Conservation (phyloP, 2,113 vertebrate genomes). For the Rallus limicola region DNA sequence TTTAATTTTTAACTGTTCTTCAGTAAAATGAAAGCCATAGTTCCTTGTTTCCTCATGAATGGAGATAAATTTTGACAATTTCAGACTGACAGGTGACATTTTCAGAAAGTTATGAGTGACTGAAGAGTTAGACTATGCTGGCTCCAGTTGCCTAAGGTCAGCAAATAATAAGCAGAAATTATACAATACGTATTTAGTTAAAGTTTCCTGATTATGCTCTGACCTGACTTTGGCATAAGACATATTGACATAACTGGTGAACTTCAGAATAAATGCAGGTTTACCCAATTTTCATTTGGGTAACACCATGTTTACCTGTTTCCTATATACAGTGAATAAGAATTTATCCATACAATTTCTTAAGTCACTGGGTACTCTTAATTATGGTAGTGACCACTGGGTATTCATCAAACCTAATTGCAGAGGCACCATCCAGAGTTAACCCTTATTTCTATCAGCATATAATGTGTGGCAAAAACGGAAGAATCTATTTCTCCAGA, state of each 20-base stretch:
- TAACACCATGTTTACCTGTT: background rate
- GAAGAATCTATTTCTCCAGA: background rate
- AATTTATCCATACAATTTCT: background rate
- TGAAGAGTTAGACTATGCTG: background rate
- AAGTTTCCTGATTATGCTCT: background rate
- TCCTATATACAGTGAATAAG: background rate
- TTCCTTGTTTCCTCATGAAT: background rate
- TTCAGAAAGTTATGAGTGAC: background rate
- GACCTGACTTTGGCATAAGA: background rate
- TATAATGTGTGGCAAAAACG: background rate
- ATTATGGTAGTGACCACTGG: background rate
- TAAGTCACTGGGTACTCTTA: background rate
- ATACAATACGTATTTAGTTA: background rate
- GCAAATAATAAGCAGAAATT: constrained; percentile 31
- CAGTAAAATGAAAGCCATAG: background rate
- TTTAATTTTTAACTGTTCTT: background rate
- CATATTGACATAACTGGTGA: background rate
- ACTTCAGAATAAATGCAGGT: background rate
- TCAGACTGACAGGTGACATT: background rate
- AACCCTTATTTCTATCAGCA: background rate
- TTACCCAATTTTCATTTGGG: background rate
- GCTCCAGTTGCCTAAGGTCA: background rate
- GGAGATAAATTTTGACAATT: background rate
- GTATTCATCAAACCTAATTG: background rate
- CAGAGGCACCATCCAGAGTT: background rate